Base-by-base conservation (phyloP, 2,797 vertebrate species). In the Ambastaia sidthimunki region DNA sequence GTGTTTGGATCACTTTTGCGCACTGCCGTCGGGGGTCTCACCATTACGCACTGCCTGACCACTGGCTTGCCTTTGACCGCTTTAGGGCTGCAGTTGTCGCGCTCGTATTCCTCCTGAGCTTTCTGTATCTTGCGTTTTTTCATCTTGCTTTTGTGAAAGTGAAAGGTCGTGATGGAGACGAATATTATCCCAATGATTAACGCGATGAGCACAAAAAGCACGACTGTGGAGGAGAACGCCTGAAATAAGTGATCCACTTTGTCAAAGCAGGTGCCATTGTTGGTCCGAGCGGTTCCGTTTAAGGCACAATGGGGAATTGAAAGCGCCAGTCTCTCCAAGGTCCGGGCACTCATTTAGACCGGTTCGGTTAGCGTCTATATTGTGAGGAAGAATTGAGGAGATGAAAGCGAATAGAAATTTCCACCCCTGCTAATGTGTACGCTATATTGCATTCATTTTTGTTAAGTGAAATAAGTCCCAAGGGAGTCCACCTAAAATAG, bases 111-210 rank as follows among this genome's bases (percentile, higher is more conserved):
- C 91, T 96, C 95, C 89, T 96, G 95, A 73, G 95, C 95, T 88
- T 90, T 93, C 88, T 94, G 93, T 85, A 96, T 95, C 90, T 96
- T 96, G 87, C 95, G 91, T 85, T 95, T 96, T 88, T 96, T 96
- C 95, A 96, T 95, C 89, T 93, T 95, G 44, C 94, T 92, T 89
- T 96, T 96, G 91, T 96, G 95, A 85, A 96, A 83, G 80, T 96
- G 95, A 85, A 96, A 96, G 86, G 95, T 96, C 80, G 91, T 93
- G 71, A 96, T 91, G 31, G 95, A 96, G 67, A 96, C 91, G 52
- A 95, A 89, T 78, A 96, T 90, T 83, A 96, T 90, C 86, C 95
- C 94, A 88, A 94, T 91, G 87, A 96, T 96, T 80, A 96, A 90
- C 16, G 91, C 91, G 80, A 96, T 90, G 81, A 96, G 90, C 80